Conservation (phyloP, 30 jellyfish, hydroid and myxozoan genomes). For the Euphysa ruthae region DNA sequence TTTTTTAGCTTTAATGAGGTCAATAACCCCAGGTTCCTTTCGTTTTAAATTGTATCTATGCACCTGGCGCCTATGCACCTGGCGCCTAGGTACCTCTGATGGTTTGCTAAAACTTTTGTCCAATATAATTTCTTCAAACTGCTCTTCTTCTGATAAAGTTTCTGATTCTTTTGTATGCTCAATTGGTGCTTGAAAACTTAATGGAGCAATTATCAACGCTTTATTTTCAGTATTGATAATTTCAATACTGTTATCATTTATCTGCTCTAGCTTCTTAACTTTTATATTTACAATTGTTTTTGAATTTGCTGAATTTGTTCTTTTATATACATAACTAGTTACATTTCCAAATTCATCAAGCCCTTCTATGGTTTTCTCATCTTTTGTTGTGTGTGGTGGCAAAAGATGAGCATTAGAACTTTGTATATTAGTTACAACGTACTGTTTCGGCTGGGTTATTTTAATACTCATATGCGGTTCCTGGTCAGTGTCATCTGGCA, state of each 20-base stretch:
- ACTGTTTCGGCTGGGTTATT: background rate
- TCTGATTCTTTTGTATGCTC: too few relatives aligned
- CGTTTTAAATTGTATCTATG: background rate
- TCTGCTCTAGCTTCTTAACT: conserved; percentile 20
- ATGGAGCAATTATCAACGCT: background rate
- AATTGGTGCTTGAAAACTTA: background rate
- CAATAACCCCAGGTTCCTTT: too few relatives aligned
- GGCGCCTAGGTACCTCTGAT: background rate
- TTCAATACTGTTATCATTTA: conserved; percentile 11
- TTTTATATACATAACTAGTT: background rate
- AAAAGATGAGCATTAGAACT: conserved; percentile 21
- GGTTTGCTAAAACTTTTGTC: background rate
- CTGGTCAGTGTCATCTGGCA: conserved; percentile 28
- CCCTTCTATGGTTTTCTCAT: background rate
- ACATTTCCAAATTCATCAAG: background rate
- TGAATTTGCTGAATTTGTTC: background rate
- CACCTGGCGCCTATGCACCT: background rate
- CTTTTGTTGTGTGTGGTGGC: background rate
- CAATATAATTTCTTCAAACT: background rate
- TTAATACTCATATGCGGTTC: background rate
- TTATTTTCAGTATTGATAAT: conserved; percentile 19
- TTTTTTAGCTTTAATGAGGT: too few relatives aligned
- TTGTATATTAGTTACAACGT: conserved; percentile 24
- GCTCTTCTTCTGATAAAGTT: too few relatives aligned
- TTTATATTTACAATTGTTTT: conserved; percentile 28